Evolutionary conservation across 2,888 invertebrate species (phyloP).

Genomic region (Esperia sulphurella): DNA sequence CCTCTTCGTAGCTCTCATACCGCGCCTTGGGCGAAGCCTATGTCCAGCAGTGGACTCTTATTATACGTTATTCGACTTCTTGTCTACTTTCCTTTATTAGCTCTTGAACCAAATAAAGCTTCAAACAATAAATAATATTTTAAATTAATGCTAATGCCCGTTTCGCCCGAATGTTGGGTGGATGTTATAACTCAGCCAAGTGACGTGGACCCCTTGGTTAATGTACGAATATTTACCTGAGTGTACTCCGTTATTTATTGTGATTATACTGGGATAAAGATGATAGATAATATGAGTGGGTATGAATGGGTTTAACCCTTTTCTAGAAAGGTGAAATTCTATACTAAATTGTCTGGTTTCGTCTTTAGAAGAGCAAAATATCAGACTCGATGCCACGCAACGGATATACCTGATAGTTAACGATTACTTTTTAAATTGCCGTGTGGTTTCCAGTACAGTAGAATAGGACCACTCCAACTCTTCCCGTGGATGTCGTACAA

Average conservation of each 20-base stretch:
- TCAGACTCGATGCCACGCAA: no score
- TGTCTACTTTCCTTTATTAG: slow-evolving; percentile 13
- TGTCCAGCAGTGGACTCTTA: no score
- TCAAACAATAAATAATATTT: slow-evolving; percentile 77
- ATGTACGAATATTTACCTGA: slow-evolving; percentile 56
- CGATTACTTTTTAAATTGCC: no score
- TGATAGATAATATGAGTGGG: slow-evolving; percentile 54
- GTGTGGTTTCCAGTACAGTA: no score
- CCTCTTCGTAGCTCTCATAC: no score
- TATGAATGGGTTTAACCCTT: background rate
- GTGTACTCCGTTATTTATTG: slow-evolving; percentile 59
- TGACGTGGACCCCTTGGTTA: slow-evolving; percentile 52
- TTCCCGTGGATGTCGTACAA: no score
- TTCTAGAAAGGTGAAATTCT: background rate
- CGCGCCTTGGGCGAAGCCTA: no score
- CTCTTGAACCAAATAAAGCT: slow-evolving; percentile 40
- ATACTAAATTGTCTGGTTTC: no score
- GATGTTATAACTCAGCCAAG: slow-evolving; percentile 66
- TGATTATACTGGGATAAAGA: slow-evolving; percentile 56
- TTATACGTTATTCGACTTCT: no score
- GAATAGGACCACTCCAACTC: no score
- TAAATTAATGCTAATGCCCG: slow-evolving; percentile 77
- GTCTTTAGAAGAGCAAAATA: no score
- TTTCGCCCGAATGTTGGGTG: slow-evolving; percentile 67
- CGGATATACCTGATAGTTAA: no score